Evolutionary conservation across 2,888 invertebrate species (phyloP), one percentile per base, ranked within the genome.

Genomic region (Apotomis betuletana): DNA sequence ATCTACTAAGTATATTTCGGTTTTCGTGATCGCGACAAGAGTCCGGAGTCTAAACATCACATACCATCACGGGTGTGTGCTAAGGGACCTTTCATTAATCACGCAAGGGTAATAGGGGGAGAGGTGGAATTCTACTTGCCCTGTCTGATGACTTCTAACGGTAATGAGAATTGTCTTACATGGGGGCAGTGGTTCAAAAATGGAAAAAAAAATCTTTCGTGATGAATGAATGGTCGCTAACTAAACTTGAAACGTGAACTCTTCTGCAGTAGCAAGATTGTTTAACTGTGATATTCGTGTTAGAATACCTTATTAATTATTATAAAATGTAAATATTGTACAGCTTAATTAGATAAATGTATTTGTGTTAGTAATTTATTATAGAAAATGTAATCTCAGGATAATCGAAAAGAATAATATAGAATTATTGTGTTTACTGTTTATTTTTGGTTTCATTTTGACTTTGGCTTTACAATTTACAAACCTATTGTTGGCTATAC

Each of bases 201-300:
- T 27, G 27, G 27, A 1, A 1, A 27, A 27, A 27, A 27, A 2
- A 2, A 27, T 27, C 27, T 2, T 27, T 27, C 27, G 27, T 27
- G 2, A 27, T 27, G 1, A 27, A 27, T 57, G 5, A 10, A 27
- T 27, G 12, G 4, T 10, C 10, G 5, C 10, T n/a, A 27, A 41
- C 27, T n/a, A 36, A 64, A 55, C 52, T 61, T 58, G 12, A 51
- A 58, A 58, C 13, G 54, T 65, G n/a, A 65, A 72, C 54, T 51
- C 36, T 69, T 27, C 49, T 62, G 59, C 55, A 64, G 55, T 74
- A 74, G 74, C 76, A 80, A 77, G 75, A 77, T 81, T 77, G 79
- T 82, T 79, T 78, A 86, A 82, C 89, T 89, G 89, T 89, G 89
- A 89, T 89, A 89, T 83, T 87, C 87, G 81, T 81, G 80, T 85